phyloP scores from a whole-genome alignment of 2,113 vertebrate species.

The Numenius arquata region DNA sequence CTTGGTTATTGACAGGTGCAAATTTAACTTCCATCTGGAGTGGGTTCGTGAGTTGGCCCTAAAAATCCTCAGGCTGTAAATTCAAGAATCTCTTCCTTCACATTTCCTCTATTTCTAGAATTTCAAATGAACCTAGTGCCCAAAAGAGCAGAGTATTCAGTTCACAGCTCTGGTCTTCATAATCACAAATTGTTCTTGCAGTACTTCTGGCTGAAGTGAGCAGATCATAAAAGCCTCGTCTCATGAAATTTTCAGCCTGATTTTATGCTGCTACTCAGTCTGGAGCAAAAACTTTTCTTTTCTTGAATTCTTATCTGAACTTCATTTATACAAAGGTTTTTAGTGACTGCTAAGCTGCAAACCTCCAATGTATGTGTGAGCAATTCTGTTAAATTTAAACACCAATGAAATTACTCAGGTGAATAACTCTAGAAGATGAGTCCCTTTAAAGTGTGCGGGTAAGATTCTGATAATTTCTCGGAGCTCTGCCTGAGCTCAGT shows the following conservation, averaged over 20 bases:
- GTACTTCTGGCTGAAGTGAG: neutral
- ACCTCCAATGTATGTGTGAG: neutral
- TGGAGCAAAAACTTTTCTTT: neutral
- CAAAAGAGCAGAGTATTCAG: neutral
- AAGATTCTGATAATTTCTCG: neutral
- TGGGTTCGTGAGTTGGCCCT: neutral
- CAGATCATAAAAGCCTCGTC: neutral
- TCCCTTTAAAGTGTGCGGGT: neutral
- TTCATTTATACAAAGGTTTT: neutral
- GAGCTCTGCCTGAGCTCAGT: neutral
- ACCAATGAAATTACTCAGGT: slow-evolving; percentile 30
- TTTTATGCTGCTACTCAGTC: neutral
- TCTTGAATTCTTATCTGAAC: neutral
- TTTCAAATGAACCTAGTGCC: neutral
- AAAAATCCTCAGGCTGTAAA: neutral
- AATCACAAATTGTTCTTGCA: neutral
- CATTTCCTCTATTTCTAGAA: neutral
- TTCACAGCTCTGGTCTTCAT: neutral
- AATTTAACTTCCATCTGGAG: neutral
- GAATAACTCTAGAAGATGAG: slow-evolving; percentile 18
- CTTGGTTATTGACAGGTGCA: neutral
- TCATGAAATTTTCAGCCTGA: neutral
- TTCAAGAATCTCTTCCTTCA: neutral
- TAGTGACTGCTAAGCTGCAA: slow-evolving; percentile 3
- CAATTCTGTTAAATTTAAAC: slow-evolving; percentile 32